phyloP scores from a whole-genome alignment of 2,797 vertebrate species.

The Microctenopoma lineatum region DNA sequence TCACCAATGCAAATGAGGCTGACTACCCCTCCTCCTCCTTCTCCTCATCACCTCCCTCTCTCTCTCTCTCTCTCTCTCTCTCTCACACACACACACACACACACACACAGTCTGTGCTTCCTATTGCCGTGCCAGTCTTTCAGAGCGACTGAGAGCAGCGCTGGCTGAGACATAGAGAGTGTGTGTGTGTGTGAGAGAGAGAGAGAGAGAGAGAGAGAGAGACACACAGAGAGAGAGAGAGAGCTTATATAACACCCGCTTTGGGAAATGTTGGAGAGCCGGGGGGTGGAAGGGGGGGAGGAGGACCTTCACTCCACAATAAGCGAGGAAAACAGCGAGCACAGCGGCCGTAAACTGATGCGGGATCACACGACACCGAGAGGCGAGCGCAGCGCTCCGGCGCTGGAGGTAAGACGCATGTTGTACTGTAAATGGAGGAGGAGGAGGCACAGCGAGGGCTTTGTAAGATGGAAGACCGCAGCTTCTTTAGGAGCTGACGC shows the following conservation, averaged over 20 bases:
- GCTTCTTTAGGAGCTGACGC: constrained; percentile 50
- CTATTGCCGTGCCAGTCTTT: constrained; percentile 63
- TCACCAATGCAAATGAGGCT: constrained; percentile 78
- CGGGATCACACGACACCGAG: neutral
- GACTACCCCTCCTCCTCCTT: constrained; percentile 36
- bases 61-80: constrained; percentile 5
- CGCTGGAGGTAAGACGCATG: constrained; percentile 64
- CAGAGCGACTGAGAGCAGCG: constrained; percentile 53
- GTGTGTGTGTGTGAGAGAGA: constrained; percentile 16
- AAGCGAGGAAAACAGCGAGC: constrained; percentile 37
- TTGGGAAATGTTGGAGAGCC: constrained; percentile 56
- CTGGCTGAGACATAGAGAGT: constrained; percentile 26
- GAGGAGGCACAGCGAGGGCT: constrained; percentile 35
- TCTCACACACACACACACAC: constrained; percentile 39
- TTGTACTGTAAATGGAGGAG: constrained; percentile 64
- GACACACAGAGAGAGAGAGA: constrained; percentile 23
- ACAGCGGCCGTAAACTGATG: constrained; percentile 27
- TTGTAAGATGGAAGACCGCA: constrained; percentile 73
- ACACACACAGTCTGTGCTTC: constrained; percentile 47
- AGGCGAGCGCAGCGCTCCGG: constrained; percentile 23
- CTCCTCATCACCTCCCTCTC: constrained; percentile 20
- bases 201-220: constrained; percentile 12
- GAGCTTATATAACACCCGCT: constrained; percentile 75
- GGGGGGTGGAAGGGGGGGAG: constrained; percentile 7
- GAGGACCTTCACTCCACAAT: constrained; percentile 42